phyloP scores from a whole-genome alignment of 2,113 vertebrate species.

The Vulpes ferrilata region DNA sequence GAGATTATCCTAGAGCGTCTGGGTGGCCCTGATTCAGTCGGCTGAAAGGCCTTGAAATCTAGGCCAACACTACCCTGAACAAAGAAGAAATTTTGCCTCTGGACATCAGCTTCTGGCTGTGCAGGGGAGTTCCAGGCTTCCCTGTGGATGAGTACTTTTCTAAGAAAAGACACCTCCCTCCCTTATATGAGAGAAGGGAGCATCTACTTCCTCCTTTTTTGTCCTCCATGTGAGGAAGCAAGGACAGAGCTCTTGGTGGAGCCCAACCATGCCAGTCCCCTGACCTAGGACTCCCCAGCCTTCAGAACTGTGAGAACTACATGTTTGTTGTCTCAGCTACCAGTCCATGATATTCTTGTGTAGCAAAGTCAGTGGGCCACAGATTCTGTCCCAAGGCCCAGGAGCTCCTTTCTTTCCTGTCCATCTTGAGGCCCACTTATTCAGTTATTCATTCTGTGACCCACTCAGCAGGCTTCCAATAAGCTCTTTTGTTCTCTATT shows the following conservation, averaged over 20 bases:
- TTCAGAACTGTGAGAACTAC: neutral
- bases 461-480: neutral
- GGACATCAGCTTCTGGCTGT: neutral
- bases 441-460: neutral
- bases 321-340: neutral
- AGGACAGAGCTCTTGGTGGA: neutral
- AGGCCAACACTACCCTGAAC: neutral
- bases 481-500: neutral
- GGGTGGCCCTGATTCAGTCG: neutral
- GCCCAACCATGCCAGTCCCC: neutral
- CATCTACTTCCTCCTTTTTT: neutral
- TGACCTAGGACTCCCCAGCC: neutral
- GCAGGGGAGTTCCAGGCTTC: neutral
- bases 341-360: neutral
- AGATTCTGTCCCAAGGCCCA: neutral
- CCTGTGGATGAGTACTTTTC: neutral
- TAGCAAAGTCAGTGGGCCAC: neutral
- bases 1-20: neutral
- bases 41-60: neutral
- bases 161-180: neutral
- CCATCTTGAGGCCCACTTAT: neutral
- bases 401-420: neutral
- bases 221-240: neutral
- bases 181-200: neutral
- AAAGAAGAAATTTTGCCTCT: neutral